Base-by-base conservation (phyloP, 1,140 invertebrate genomes). In the Anadara kagoshimensis region DNA sequence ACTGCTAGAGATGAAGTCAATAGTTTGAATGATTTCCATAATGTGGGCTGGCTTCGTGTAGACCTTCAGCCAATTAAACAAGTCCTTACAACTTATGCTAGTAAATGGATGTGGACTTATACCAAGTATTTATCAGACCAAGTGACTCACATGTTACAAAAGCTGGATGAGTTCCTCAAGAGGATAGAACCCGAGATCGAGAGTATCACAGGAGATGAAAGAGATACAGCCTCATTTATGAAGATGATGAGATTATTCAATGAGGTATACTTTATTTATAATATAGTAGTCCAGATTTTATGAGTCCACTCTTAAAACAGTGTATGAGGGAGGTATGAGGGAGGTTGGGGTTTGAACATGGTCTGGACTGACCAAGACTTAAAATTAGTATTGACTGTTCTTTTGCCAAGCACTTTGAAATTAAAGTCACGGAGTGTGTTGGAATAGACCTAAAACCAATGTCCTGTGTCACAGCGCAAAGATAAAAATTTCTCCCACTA, bases 191-290 rank as follows among this genome's bases (percentile, higher is more conserved):
- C 88, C 26, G 88, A 89, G 78, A 89, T 90, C 64, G 89, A 90
- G 65, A 83, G 84, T 67, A 89, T 90, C n/a, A 89, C 82, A n/a
- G 88, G 87, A 29, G 82, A 89, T 51, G 88, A 90, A 69, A 83
- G 85, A 72, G 88, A 90, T 66, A 89, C 88, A 3, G 85, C 83
- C 22, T 89, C 87, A 14, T 90, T 90, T 69, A 90, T 89, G 87
- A 87, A 87, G 73, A 88, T 90, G 83, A 90, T 90, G 88, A 82
- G 88, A 74, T 72, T 89, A 5, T 90, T 89, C 63, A 89, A 89
- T 79, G 85, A 89, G 83, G 87, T 87, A 79, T n/a, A 45, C 18
- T 20, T 36, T 49, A 49, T 18, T 4, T 4, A 49, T 49, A 4
- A 49, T 18, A 49, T 7, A n/a, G n/a, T n/a, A n/a, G n/a, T n/a